These are phyloP conservation scores for Formica exsecta DNA, from an alignment of 1,140 invertebrate species.

Conservation along the genomic window DNA sequence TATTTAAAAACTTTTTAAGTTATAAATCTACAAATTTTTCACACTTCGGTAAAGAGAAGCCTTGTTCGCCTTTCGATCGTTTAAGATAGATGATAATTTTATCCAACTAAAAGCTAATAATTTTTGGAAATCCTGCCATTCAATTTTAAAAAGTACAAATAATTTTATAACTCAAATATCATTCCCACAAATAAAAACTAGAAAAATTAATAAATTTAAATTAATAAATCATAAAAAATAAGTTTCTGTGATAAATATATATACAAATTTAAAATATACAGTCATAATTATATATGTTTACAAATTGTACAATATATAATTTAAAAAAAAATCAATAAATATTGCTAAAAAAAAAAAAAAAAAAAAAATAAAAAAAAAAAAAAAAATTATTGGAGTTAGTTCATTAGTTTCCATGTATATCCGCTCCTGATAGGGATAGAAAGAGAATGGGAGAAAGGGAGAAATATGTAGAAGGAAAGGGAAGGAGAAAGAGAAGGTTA, in stretches of 20 bases:
- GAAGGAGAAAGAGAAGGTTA: constrained; percentile 35
- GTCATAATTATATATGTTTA: neutral
- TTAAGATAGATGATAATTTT: neutral
- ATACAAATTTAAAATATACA: neutral
- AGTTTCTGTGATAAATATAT: neutral
- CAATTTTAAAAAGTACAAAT: neutral
- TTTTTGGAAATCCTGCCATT: neutral
- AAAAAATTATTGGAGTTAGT: neutral
- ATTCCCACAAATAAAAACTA: neutral
- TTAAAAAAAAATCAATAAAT: neutral
- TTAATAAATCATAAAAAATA: constrained; percentile 3
- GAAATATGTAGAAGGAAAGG: constrained; percentile 35
- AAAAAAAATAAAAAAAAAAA: neutral
- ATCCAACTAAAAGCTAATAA: neutral
- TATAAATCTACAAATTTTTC: neutral
- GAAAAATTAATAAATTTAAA: neutral
- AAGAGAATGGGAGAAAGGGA: constrained; percentile 58
- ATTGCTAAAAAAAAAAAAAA: neutral
- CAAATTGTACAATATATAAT: neutral
- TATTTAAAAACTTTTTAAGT: neutral
- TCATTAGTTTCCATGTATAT: constrained; percentile 9
- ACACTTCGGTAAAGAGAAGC: neutral
- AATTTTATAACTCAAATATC: neutral
- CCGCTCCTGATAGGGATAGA: constrained; percentile 47
- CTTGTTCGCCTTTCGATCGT: neutral